Percentiles rank a stretch among this genome's conserved stretches.
These are phyloP conservation scores for Lophotriccus pileatus DNA, from an alignment of 2,797 vertebrate genomes.

Conservation along the genomic window DNA sequence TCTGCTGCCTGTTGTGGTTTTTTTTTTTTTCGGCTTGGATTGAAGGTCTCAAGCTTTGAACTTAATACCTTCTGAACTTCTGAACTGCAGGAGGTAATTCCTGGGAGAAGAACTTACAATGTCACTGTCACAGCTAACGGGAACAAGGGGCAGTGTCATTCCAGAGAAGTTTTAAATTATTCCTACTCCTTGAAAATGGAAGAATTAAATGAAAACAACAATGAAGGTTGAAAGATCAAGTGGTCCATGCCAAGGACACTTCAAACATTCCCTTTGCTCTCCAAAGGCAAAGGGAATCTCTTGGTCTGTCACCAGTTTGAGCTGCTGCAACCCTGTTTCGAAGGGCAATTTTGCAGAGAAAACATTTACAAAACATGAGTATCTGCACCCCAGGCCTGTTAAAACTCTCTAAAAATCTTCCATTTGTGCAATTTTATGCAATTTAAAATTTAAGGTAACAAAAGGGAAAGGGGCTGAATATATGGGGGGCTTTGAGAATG, in stretches of 20 bases:
- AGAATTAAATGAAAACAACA: neutral
- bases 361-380: neutral
- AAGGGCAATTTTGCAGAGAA: neutral
- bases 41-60: neutral
- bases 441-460: neutral
- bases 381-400: neutral
- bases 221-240: neutral
- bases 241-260: neutral
- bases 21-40: neutral
- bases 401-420: neutral
- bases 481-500: neutral
- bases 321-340: neutral
- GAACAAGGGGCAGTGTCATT: neutral
- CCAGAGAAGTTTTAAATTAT: neutral
- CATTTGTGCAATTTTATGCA: neutral
- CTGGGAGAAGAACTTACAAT: neutral
- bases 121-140: neutral
- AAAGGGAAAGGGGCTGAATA: neutral
- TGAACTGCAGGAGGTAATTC: neutral
- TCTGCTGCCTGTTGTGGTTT: neutral
- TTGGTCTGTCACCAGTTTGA: neutral
- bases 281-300: neutral
- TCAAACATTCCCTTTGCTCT: neutral
- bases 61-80: slow-evolving; percentile 33
- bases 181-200: neutral